Percentiles rank a stretch among this genome's conserved stretches.
These are phyloP conservation scores for Rhingia campestris DNA, from an alignment of 2,888 invertebrate genomes.

Conservation along the genomic window DNA sequence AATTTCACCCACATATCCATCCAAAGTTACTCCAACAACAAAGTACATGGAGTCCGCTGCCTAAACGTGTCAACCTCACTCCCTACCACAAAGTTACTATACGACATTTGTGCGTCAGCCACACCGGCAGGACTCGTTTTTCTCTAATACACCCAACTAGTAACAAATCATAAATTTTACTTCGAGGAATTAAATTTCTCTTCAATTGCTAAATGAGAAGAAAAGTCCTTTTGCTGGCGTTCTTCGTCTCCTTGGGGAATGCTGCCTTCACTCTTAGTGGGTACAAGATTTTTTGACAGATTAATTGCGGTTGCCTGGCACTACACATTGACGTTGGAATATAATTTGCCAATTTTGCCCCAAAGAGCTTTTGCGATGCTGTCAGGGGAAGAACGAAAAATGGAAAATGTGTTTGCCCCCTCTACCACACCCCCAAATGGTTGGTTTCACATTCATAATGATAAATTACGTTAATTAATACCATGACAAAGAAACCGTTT, in stretches of 20 bases:
- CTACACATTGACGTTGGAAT: constrained; percentile 1
- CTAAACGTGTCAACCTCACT: too few relatives aligned
- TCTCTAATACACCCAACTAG: background rate
- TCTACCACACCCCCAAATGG: background rate
- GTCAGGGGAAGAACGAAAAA: background rate
- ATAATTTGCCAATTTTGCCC: constrained; percentile 50
- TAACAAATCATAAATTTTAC: constrained; percentile 69
- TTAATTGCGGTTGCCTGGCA: constrained; percentile 71
- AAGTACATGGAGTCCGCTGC: too few relatives aligned
- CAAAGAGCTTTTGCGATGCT: constrained; percentile 20
- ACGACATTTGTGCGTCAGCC: constrained; percentile 12
- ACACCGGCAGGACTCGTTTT: background rate
- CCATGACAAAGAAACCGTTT: constrained; percentile 75
- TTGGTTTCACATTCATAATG: constrained; percentile 75
- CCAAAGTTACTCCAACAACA: too few relatives aligned
- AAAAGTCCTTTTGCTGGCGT: constrained; percentile 12
- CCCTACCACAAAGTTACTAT: too few relatives aligned
- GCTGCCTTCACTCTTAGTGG: background rate
- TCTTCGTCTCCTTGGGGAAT: background rate
- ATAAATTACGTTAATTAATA: constrained; percentile 82
- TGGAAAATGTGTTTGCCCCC: constrained; percentile 1
- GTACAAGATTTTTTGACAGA: constrained; percentile 65
- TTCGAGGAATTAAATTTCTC: constrained; percentile 67
- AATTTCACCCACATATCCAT: too few relatives aligned
- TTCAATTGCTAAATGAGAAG: constrained; percentile 66